phyloP scores from a whole-genome alignment of 2,888 invertebrate genomes.

The Rhamnusium bicolor region DNA sequence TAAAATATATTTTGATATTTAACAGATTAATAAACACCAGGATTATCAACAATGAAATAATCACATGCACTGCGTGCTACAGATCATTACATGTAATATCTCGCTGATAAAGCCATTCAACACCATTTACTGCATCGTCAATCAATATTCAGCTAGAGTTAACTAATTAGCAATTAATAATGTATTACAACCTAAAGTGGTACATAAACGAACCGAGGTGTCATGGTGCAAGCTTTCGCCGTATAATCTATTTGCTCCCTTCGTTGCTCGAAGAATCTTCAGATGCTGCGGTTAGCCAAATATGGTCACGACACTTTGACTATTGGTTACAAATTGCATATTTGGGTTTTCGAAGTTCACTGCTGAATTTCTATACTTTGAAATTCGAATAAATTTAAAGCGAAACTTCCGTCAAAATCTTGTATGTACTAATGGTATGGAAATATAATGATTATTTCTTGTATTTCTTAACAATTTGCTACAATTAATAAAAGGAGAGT shows the following conservation, averaged over 20 bases:
- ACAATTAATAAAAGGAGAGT: too few species aligned
- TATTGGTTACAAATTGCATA: constrained; percentile 30
- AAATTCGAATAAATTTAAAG: not conserved
- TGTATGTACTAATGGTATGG: too few species aligned
- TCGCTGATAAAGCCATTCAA: not conserved
- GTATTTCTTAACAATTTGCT: too few species aligned
- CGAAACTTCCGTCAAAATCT: not conserved
- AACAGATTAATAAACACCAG: too few species aligned
- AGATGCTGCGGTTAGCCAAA: constrained; percentile 27
- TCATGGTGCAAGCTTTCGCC: not conserved
- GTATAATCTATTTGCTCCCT: not conserved
- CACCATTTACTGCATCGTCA: constrained; percentile 4
- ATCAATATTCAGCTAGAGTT: constrained; percentile 17
- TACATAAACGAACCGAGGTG: constrained; percentile 16
- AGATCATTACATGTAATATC: not conserved
- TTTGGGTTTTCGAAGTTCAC: not conserved
- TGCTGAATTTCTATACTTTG: not conserved
- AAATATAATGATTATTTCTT: too few species aligned
- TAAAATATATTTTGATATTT: too few species aligned
- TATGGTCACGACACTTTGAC: constrained; percentile 24
- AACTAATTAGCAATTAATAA: constrained; percentile 36
- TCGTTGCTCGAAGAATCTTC: constrained; percentile 10
- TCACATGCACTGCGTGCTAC: too few species aligned
- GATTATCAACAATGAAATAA: too few species aligned
- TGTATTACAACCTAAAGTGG: constrained; percentile 2